A percentile compares a stretch with the other conserved stretches of the same genome.
Evolutionary conservation across 2,797 vertebrate genomes (phyloP).

Genomic region (Mus caroli): DNA sequence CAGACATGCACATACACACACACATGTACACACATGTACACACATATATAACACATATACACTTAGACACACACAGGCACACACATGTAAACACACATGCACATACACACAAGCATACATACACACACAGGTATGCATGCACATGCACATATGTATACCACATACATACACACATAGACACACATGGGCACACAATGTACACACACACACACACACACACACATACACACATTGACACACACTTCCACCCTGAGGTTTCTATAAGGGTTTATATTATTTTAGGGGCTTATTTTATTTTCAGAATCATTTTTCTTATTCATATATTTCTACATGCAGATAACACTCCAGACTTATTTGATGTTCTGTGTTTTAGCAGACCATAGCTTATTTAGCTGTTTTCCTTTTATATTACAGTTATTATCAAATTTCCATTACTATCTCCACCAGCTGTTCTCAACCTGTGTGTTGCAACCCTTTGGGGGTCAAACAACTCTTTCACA

Average conservation of each 20-base stretch:
- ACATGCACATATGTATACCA: neutral
- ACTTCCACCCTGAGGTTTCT: neutral
- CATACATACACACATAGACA: neutral
- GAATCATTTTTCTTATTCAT: constrained; percentile 46
- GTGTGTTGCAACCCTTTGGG: neutral
- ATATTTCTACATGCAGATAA: neutral
- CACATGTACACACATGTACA: neutral
- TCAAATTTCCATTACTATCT: neutral
- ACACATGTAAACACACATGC: neutral
- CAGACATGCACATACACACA: neutral
- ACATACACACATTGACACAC: too few species aligned
- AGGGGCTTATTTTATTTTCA: constrained; percentile 62
- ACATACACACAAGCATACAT: neutral
- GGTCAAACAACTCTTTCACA: too few species aligned
- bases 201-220: too few species aligned
- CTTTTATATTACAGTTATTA: constrained; percentile 28
- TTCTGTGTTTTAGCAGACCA: neutral
- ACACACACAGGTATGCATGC: neutral
- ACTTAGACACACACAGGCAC: neutral
- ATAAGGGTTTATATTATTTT: constrained; percentile 7
- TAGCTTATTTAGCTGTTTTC: constrained; percentile 35
- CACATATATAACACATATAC: neutral
- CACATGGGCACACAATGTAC: neutral
- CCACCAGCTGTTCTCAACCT: neutral
- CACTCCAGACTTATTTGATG: constrained; percentile 16